Base-by-base conservation (phyloP, 2,113 vertebrate species). In the Eulemur macaco region DNA sequence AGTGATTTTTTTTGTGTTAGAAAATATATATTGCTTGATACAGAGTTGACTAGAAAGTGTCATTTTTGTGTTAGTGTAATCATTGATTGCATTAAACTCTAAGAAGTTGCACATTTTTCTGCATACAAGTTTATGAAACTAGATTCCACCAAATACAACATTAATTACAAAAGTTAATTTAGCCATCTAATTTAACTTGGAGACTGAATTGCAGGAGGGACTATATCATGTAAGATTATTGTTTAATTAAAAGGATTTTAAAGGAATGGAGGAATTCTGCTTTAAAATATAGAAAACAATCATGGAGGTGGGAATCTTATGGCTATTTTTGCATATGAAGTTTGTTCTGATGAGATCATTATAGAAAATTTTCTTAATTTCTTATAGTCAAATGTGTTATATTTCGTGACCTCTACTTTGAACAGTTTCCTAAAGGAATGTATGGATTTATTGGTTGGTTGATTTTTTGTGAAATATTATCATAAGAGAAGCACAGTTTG, bases 221-320 rank as follows among this genome's bases (percentile, higher is more conserved):
- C 13, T 3, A 1, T 20, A 8, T 42, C 11, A 1, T 18, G 17
- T n/a, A 21, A 37, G 45, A 37, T 39, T 4, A 20, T 27, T 63
- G 29, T 58, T 85, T 56, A 17, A 31, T 54, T 29, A 13, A n/a
- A 25, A 60, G 7, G 23, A 8, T 29, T n/a, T 54, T 17, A 25
- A 88, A 39, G 18, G 60, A 45, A 25, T 20, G 8, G 9, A 0
- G 39, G 47, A 7, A 78, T 56, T 77, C 31, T 71, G 21, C 29
- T 52, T 21, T 60, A 71, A 1, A 12, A 45, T 23, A 2, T 2
- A 11, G 80, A 50, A 60, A 54, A 25, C 11, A 12, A 10, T 42
- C 25, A 21, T 25, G 52, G 25, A 0, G 5, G 10, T 8, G 14
- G 17, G 11, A 21, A 25, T 37, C 39, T 9, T 1, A 0, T 12